phyloP scores from a whole-genome alignment of 1,140 invertebrate species.

The Zophobas morio region DNA sequence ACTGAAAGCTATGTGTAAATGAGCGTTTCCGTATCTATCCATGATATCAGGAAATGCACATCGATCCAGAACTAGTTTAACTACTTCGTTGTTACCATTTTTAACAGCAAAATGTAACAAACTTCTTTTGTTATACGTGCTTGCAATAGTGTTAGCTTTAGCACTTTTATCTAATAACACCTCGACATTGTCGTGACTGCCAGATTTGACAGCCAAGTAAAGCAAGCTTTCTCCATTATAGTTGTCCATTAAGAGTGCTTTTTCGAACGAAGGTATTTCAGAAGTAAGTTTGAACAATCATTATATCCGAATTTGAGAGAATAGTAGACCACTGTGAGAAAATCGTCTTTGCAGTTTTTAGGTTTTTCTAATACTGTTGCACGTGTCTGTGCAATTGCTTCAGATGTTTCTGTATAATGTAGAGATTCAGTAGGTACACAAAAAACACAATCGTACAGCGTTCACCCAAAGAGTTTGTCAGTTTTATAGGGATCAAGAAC shows the following conservation, averaged over 20 bases:
- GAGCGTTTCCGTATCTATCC: conserved; percentile 37
- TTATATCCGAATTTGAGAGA: conserved; percentile 11
- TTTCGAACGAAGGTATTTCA: neutral
- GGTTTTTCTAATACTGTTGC: neutral
- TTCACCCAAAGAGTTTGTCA: neutral
- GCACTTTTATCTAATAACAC: conserved; percentile 30
- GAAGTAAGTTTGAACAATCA: neutral
- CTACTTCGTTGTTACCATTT: conserved; percentile 6
- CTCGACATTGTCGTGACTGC: conserved; percentile 4
- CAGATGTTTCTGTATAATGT: neutral
- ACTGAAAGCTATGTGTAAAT: conserved; percentile 37
- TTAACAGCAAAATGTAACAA: conserved; percentile 30
- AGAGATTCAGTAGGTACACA: neutral
- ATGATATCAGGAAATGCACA: conserved; percentile 32
- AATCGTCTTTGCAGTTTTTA: neutral
- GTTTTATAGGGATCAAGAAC: neutral
- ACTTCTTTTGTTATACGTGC: conserved; percentile 15
- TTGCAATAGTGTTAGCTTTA: conserved; percentile 21
- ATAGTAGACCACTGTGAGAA: neutral
- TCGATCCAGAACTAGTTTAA: conserved; percentile 8
- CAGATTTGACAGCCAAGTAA: conserved; percentile 38
- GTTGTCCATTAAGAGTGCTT: neutral
- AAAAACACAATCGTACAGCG: neutral
- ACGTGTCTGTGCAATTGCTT: neutral
- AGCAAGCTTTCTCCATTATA: conserved; percentile 33